phyloP scores from a whole-genome alignment of 2,113 vertebrate species.

The Perccottus glenii region DNA sequence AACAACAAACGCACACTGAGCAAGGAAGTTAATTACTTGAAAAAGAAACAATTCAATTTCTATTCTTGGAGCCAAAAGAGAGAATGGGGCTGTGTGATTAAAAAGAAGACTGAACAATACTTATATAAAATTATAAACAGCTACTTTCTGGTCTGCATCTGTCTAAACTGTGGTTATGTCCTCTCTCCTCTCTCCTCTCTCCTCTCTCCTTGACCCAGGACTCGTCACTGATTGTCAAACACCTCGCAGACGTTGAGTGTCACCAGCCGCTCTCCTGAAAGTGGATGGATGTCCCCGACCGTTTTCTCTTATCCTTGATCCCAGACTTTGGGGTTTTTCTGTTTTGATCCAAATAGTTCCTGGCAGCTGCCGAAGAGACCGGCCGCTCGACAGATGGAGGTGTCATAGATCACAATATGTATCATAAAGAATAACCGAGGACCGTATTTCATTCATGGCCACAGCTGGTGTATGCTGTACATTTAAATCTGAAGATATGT shows the following conservation, averaged over 20 bases:
- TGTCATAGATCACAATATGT: constrained; percentile 22
- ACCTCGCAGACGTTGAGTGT: too few relatives aligned
- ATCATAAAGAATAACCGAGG: constrained; percentile 8
- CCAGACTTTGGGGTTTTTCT: constrained; percentile 12
- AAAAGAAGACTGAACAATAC: too few relatives aligned
- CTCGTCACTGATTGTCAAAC: too few relatives aligned
- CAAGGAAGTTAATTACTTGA: too few relatives aligned
- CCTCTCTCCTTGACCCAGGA: neutral
- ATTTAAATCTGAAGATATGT: constrained; percentile 7
- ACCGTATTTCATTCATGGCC: neutral
- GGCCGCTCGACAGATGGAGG: constrained; percentile 30
- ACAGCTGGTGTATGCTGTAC: constrained; percentile 20
- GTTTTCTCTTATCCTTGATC: constrained; percentile 3
- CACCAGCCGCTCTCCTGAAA: constrained; percentile 3
- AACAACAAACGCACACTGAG: too few relatives aligned
- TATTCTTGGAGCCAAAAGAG: too few relatives aligned
- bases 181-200: neutral
- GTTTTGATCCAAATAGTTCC: constrained; percentile 49
- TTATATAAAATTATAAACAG: too few relatives aligned
- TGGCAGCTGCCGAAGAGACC: constrained; percentile 35
- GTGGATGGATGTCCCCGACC: constrained; percentile 40
- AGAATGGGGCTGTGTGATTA: too few relatives aligned
- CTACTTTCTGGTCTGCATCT: neutral
- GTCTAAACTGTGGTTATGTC: neutral
- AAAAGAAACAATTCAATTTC: too few relatives aligned